Conservation (phyloP, 2,888 invertebrate genomes). For the Deilephila porcellus region DNA sequence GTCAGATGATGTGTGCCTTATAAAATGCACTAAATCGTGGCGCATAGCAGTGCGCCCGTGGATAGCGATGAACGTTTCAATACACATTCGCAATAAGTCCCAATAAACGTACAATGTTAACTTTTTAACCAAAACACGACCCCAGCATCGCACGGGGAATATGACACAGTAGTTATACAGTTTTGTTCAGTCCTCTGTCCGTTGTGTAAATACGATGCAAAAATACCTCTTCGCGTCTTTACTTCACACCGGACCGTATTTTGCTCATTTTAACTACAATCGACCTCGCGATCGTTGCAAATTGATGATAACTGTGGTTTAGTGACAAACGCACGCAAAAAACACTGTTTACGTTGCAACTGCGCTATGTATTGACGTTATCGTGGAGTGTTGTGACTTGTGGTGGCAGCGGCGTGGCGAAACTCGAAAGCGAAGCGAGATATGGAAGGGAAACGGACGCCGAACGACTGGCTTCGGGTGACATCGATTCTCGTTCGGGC, state of each 20-base stretch:
- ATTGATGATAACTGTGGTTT: constrained; percentile 42
- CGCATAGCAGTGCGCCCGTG: constrained; percentile 90
- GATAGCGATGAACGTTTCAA: constrained; percentile 83
- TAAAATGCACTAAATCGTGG: constrained; percentile 89
- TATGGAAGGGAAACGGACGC: constrained; percentile 60
- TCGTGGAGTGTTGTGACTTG: constrained; percentile 57
- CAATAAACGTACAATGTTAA: constrained; percentile 69
- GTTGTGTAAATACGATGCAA: constrained; percentile 45
- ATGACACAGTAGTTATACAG: constrained; percentile 71
- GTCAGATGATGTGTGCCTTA: constrained; percentile 91
- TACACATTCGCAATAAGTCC: constrained; percentile 84
- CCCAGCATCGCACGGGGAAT: constrained; percentile 78
- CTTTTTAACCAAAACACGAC: constrained; percentile 73
- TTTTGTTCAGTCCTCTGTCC: constrained; percentile 57
- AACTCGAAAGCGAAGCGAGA: constrained; percentile 68
- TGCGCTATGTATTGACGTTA: constrained; percentile 52
- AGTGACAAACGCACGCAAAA: constrained; percentile 43
- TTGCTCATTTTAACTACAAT: constrained; percentile 70
- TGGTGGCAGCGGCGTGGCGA: constrained; percentile 32
- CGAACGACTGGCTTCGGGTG: constrained; percentile 64
- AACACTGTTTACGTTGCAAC: constrained; percentile 56
- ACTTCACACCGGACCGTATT: constrained; percentile 81
- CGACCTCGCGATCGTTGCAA: constrained; percentile 39
- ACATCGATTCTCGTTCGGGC: constrained; percentile 78
- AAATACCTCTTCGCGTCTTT: constrained; percentile 49